Evolutionary conservation across 1,140 invertebrate genomes (phyloP).

Genomic region (Eulimnadia texana): DNA sequence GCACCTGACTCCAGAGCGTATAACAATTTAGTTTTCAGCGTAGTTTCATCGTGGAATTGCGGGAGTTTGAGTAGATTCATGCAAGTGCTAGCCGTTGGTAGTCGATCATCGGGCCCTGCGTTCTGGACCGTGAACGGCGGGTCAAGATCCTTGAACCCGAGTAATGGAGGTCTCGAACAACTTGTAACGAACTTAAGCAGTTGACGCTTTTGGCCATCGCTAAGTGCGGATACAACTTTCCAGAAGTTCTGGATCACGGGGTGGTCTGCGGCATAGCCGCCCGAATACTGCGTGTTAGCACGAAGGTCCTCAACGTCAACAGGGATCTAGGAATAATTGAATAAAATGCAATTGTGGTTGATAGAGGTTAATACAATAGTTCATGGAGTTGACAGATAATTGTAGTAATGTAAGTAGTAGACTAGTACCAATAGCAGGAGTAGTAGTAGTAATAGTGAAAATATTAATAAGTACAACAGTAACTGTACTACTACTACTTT

Average conservation of each 20-base stretch:
- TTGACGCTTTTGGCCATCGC: constrained; percentile 66
- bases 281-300: constrained; percentile 63
- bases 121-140: constrained; percentile 89
- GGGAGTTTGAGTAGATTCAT: constrained; percentile 95
- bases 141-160: constrained; percentile 91
- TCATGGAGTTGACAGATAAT: background rate
- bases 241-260: constrained; percentile 62
- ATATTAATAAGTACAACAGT: no score
- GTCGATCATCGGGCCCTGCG: constrained; percentile 65
- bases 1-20: constrained; percentile 89
- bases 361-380: background rate
- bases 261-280: constrained; percentile 62
- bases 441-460: no score
- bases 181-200: constrained; percentile 94
- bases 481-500: no score
- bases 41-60: constrained; percentile 62
- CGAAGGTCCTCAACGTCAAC: constrained; percentile 84
- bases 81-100: constrained; percentile 91
- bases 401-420: no score
- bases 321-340: constrained; percentile 41
- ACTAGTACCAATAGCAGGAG: no score
- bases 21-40: constrained; percentile 66
- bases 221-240: constrained; percentile 65
- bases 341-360: background rate
- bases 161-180: constrained; percentile 86